Base-by-base conservation (phyloP, 2,797 vertebrate genomes). In the Malurus leucopterus region DNA sequence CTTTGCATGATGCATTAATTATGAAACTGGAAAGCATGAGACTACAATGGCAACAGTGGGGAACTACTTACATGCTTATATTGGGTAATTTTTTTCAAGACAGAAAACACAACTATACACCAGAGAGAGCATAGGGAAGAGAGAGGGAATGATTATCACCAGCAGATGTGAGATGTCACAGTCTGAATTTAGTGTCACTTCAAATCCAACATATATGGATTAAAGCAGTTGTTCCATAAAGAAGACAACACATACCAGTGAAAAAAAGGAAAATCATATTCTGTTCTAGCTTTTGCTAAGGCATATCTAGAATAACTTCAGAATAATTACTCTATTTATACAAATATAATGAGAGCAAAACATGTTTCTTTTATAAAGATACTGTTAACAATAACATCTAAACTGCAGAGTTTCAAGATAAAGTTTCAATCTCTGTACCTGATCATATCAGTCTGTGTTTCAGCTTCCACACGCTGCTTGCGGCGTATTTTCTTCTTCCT, bases 381-480 rank as follows among this genome's bases (percentile, higher is more conserved):
- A n/a, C 8, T 54, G 5, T n/a, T 78, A 58, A 58, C 1, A 9
- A 21, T 34, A 72, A 58, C 9, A 86, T 38, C 23, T 63, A 72
- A 78, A 88, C 54, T 46, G 26, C 51, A 63, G 12, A 65, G 21
- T 20, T 71, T 78, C 54, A 80, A 55, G 55, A 27, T 4, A 34
- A 78, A 57, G 65, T 57, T 81, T 73, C 72, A 23, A 46, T 23
- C 13, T 76, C 50, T 43, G 89, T 96, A 99, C 99, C 98, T 98
- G 97, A 82, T 95, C 22, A 96, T 36, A 79, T 97, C 96, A 4
- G 97, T 97, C 77, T 98, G 96, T 4, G 96, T 97, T 68, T 98
- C 97, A 17, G 84, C 95, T 92, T 97, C 96, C 32, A 59, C 63
- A 67, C 41, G 89, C 7, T 62, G 94, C 34, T 95, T 95, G 46